phyloP scores from a whole-genome alignment of 1,140 invertebrate species.

The Bursaphelenchus mucronatus region DNA sequence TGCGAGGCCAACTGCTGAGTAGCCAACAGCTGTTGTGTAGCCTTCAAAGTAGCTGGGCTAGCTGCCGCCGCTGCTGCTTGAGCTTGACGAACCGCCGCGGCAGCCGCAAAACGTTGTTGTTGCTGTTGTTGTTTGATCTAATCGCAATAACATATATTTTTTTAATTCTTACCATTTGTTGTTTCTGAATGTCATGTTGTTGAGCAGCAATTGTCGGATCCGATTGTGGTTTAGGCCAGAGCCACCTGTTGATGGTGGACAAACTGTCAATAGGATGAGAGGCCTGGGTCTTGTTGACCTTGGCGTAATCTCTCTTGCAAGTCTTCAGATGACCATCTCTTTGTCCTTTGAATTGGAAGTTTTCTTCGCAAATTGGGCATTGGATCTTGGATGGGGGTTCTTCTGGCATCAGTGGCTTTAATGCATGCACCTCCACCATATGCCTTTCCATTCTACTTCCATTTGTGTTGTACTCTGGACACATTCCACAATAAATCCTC shows the following conservation, averaged over 20 bases:
- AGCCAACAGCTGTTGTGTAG: slow-evolving; percentile 11
- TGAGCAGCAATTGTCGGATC: slow-evolving; percentile 38
- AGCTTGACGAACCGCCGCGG: slow-evolving; percentile 13
- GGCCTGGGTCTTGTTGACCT: slow-evolving; percentile 23
- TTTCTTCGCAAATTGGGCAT: slow-evolving; percentile 48
- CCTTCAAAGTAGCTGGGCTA: slow-evolving; percentile 6
- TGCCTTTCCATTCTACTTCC: slow-evolving; percentile 51
- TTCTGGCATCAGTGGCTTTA: slow-evolving; percentile 45
- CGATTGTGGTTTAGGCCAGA: slow-evolving; percentile 44
- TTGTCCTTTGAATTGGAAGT: slow-evolving; percentile 48
- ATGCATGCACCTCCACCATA: slow-evolving; percentile 52
- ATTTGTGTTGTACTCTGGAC: slow-evolving; percentile 58
- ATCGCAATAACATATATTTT: slow-evolving; percentile 8
- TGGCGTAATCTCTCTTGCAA: slow-evolving; percentile 32
- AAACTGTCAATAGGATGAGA: slow-evolving; percentile 32
- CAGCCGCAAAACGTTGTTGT: slow-evolving; percentile 28
- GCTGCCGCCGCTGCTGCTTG: slow-evolving; percentile 12
- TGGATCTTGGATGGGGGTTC: slow-evolving; percentile 43
- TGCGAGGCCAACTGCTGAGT: slow-evolving; percentile 15
- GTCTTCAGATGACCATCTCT: slow-evolving; percentile 41
- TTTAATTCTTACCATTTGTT: slow-evolving; percentile 22
- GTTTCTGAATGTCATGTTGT: slow-evolving; percentile 36
- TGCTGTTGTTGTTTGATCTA: slow-evolving; percentile 33
- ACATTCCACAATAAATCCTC: slow-evolving; percentile 46
- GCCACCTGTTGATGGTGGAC: slow-evolving; percentile 43